A percentile compares a stretch with the other conserved stretches of the same genome.
Evolutionary conservation across 2,888 invertebrate genomes (phyloP).

Genomic region (Nomada flava): DNA sequence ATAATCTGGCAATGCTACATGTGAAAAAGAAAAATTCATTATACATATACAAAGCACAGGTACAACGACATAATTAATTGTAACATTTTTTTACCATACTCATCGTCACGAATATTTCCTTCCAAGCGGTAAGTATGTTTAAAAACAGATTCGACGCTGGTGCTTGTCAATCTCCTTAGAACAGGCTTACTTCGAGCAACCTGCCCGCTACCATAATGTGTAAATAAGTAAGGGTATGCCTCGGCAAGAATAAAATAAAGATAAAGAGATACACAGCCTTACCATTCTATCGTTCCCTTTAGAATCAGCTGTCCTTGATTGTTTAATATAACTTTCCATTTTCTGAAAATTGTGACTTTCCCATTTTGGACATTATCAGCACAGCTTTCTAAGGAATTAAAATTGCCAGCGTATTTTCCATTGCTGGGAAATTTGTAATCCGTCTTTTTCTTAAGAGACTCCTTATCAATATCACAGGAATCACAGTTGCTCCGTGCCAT

Average conservation of each 20-base stretch:
- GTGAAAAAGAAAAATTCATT: background rate
- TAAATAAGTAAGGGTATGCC: constrained; percentile 1
- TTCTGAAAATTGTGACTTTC: constrained; percentile 62
- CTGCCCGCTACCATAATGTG: constrained; percentile 68
- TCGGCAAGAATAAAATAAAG: background rate
- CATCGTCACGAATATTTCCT: constrained; percentile 77
- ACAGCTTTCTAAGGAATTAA: background rate
- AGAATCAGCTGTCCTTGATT: constrained; percentile 72
- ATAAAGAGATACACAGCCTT: background rate
- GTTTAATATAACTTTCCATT: constrained; percentile 77
- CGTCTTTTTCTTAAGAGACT: background rate
- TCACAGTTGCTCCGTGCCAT: background rate
- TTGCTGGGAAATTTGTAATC: background rate
- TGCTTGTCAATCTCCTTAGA: constrained; percentile 68
- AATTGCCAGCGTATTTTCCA: background rate
- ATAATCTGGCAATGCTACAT: constrained; percentile 79
- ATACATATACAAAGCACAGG: background rate
- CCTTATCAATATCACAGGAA: background rate
- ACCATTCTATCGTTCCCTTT: constrained; percentile 77
- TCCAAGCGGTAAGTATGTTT: constrained; percentile 75
- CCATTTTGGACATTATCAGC: background rate
- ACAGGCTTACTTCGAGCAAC: constrained; percentile 78
- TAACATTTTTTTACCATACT: constrained; percentile 65
- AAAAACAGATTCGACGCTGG: constrained; percentile 72
- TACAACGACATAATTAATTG: background rate